Evolutionary conservation across 2,113 vertebrate genomes (phyloP).

Genomic region (Grammomys surdaster): DNA sequence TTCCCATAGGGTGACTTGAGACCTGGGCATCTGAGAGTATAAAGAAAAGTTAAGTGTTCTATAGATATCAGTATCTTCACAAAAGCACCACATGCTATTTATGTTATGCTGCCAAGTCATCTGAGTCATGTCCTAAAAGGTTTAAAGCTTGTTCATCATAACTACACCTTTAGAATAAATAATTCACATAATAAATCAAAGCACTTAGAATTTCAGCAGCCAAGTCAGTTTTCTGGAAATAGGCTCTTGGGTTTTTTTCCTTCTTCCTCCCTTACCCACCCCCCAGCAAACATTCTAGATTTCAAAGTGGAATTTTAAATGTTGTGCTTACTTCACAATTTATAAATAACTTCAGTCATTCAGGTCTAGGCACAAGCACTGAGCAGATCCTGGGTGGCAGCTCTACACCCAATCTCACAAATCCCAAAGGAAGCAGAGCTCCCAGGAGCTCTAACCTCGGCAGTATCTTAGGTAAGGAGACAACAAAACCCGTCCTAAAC

Average conservation of each 20-base stretch:
- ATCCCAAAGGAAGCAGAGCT: too few relatives aligned
- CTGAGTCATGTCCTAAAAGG: conserved; percentile 10
- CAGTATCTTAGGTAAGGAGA: too few relatives aligned
- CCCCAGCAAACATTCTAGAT: background rate
- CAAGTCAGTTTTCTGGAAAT: background rate
- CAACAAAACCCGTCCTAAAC: too few relatives aligned
- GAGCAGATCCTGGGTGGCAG: too few relatives aligned
- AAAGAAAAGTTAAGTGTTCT: background rate
- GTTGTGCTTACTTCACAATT: background rate
- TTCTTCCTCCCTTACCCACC: too few relatives aligned
- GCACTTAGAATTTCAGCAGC: background rate
- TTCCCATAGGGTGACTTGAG: background rate
- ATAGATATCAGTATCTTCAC: background rate
- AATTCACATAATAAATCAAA: conserved; percentile 3
- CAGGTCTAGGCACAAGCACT: too few relatives aligned
- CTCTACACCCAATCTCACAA: too few relatives aligned
- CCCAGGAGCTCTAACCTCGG: too few relatives aligned
- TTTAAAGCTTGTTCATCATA: conserved; percentile 17
- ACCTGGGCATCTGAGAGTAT: background rate
- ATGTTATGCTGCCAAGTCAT: background rate
- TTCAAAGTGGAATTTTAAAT: background rate
- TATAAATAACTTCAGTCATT: background rate
- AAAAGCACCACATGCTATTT: background rate
- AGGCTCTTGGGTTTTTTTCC: background rate
- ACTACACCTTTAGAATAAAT: conserved; percentile 4